Conservation (phyloP, 1,140 invertebrate genomes). For the Bombus confusus region DNA sequence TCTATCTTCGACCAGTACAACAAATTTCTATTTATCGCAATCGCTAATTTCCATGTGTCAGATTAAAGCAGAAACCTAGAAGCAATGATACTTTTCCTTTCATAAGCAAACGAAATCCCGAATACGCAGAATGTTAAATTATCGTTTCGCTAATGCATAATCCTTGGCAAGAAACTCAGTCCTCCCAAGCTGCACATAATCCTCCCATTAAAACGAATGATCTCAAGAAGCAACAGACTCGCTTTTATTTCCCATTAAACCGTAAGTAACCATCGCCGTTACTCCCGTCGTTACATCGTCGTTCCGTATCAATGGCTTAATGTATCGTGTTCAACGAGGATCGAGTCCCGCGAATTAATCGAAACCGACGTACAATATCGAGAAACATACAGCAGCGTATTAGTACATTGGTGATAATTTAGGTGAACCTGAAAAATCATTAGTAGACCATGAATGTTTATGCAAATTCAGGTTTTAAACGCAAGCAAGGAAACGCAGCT, state of each 20-base stretch:
- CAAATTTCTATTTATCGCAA: too few relatives aligned
- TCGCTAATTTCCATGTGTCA: too few relatives aligned
- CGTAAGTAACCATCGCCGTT: not conserved
- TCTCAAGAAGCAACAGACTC: not conserved
- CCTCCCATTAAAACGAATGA: not conserved
- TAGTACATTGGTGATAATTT: too few relatives aligned
- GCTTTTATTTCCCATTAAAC: slow-evolving; percentile 4
- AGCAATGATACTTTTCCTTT: not conserved
- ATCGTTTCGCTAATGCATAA: not conserved
- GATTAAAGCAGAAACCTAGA: too few relatives aligned
- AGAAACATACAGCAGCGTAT: too few relatives aligned
- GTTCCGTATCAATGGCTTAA: not conserved
- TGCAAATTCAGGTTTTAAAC: too few relatives aligned
- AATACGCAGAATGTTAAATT: not conserved
- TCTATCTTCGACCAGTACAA: too few relatives aligned
- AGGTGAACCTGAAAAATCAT: too few relatives aligned
- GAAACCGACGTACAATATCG: not conserved
- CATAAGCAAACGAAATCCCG: not conserved
- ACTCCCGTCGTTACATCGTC: not conserved
- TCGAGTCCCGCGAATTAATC: not conserved
- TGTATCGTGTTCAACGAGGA: not conserved
- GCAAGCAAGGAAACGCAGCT: too few relatives aligned
- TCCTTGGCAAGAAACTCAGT: not conserved
- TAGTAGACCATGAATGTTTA: too few relatives aligned
- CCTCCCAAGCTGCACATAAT: not conserved